Evolutionary conservation across 2,888 invertebrate species (phyloP), one percentile per base, ranked within the genome.

Genomic region (Aricia artaxerxes): DNA sequence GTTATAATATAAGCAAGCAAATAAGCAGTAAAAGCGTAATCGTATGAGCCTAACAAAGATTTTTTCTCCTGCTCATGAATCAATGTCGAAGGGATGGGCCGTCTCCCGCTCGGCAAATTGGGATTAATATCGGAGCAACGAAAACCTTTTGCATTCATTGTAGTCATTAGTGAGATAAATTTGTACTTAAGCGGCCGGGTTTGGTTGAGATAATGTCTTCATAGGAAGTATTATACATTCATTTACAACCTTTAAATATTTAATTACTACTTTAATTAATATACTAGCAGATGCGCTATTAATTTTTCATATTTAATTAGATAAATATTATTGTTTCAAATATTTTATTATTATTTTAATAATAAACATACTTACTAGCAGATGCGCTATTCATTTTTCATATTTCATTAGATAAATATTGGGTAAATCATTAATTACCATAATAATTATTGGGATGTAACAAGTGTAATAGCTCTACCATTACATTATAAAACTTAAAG

Each of bases 121-220:
- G 91, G 91, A 92, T 92, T 91, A 91, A 91, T 91, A 90, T 88
- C 86, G 88, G 87, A 86, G 86, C 86, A 88, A 88, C 85, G 85
- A 87, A 87, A 84, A 83, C 73, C 84, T 84, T 83, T 86, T 85
- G 85, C 87, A 87, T 90, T 90, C 88, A 87, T 89, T 87, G 84
- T 83, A 85, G 88, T 89, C 90, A 92, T 90, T 91, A 90, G 87
- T 82, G 79, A 90, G 90, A 92, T 88, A 89, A 90, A 91, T 90
- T 85, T 87, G 86, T 82, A 81, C 80, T 84, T 84, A 84, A 83
- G 84, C 84, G 83, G 84, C 82, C 82, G 83, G 82, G 83, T 49
- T 44, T 6, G 44, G 49, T 35, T n/a, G 24, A 69, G 49, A 35
- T 24, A 13, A 69, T 35, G 13, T 69, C 13, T 38, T 35, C 69